phyloP scores from a whole-genome alignment of 2,888 invertebrate species.

The Barypeithes pellucidus region DNA sequence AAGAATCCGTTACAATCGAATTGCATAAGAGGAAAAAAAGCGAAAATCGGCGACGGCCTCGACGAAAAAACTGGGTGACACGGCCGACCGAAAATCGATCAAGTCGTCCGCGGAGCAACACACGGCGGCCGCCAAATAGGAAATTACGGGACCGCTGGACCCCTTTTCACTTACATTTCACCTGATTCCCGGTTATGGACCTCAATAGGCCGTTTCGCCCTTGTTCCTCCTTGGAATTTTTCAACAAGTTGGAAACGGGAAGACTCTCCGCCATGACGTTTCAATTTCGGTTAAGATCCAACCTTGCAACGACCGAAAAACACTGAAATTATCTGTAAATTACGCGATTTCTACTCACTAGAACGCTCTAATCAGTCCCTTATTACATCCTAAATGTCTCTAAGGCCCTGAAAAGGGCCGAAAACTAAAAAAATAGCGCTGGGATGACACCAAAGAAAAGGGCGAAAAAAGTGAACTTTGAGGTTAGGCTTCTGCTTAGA shows the following conservation, averaged over 20 bases:
- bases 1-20: slow-evolving; percentile 37
- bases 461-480: slow-evolving; percentile 49
- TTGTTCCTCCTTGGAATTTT: slow-evolving; percentile 45
- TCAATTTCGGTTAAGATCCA: slow-evolving; percentile 45
- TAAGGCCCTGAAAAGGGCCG: slow-evolving; percentile 37
- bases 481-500: slow-evolving; percentile 43
- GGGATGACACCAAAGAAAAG: slow-evolving; percentile 41
- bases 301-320: slow-evolving; percentile 32
- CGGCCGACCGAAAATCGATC: slow-evolving; percentile 45
- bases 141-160: slow-evolving; percentile 1
- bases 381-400: slow-evolving; percentile 37
- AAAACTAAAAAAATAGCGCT: slow-evolving; percentile 45
- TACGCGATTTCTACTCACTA: slow-evolving; percentile 37
- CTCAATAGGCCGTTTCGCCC: slow-evolving; percentile 45
- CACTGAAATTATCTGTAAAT: slow-evolving; percentile 2
- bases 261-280: slow-evolving; percentile 55
- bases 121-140: slow-evolving; percentile 12
- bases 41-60: slow-evolving; percentile 37
- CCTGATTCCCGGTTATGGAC: slow-evolving; percentile 55
- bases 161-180: slow-evolving; percentile 57
- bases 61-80: slow-evolving; percentile 45
- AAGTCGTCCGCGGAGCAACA: slow-evolving; percentile 25
- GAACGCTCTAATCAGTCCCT: not conserved
- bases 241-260: slow-evolving; percentile 53
- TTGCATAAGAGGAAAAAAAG: slow-evolving; percentile 56